Percentiles rank a stretch among this genome's conserved stretches.
Evolutionary conservation across 2,888 invertebrate genomes (phyloP).

Genomic region (Thereva unica): DNA sequence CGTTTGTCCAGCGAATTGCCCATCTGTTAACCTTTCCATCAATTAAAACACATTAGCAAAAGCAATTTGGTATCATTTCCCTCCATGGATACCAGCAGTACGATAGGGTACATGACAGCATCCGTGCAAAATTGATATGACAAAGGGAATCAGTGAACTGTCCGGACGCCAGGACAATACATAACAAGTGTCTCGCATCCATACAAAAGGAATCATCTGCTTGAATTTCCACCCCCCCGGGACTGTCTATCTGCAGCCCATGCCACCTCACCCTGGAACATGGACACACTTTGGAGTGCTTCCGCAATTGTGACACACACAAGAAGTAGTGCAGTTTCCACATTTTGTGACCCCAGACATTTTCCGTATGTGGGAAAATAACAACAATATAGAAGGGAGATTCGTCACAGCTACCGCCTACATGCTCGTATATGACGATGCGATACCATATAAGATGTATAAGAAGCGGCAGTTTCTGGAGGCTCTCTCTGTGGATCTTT

Average conservation of each 20-base stretch:
- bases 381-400: no score
- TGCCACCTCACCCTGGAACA: background rate
- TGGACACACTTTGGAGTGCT: constrained; percentile 7
- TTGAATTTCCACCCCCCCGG: background rate
- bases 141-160: constrained; percentile 22
- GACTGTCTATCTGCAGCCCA: no score
- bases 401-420: no score
- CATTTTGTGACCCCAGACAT: no score
- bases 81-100: background rate
- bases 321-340: no score
- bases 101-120: background rate
- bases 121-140: constrained; percentile 22
- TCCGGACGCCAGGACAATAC: constrained; percentile 12
- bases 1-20: no score
- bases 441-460: no score
- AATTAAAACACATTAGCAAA: constrained; percentile 28
- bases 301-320: background rate
- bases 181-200: background rate
- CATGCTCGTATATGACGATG: no score
- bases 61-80: background rate
- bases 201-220: constrained; percentile 14
- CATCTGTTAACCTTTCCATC: constrained; percentile 7
- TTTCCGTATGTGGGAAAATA: no score
- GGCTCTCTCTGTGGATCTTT: no score
- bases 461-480: no score